Conservation (phyloP, 2,113 vertebrate species). For the Pachyramphus minor region DNA sequence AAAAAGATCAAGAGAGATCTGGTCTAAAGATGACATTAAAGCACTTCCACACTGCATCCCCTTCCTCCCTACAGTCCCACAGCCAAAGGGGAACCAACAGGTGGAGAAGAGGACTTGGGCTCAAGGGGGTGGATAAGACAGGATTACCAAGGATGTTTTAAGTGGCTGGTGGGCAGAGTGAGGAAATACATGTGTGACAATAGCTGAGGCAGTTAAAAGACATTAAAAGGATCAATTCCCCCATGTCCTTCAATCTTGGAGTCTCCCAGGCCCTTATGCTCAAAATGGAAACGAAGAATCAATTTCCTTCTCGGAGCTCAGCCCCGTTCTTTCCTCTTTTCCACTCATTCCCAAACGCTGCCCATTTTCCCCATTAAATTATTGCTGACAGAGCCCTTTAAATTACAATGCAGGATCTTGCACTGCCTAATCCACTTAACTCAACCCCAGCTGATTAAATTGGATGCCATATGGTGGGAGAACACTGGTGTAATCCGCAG, state of each 20-base stretch:
- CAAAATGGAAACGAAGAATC: background rate
- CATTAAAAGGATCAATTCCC: background rate
- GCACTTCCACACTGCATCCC: background rate
- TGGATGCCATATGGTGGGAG: conserved; percentile 67
- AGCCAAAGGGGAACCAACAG: background rate
- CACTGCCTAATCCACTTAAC: conserved; percentile 67
- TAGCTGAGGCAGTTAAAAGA: background rate
- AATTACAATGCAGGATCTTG: conserved; percentile 42
- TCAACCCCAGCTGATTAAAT: conserved; percentile 69
- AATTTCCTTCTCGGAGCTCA: background rate
- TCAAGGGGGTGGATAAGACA: background rate
- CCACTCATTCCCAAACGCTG: background rate
- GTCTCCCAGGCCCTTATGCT: background rate
- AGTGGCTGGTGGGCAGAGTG: background rate
- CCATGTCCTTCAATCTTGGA: background rate
- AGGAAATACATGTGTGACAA: background rate
- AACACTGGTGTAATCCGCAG: conserved; percentile 19
- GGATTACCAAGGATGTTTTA: background rate
- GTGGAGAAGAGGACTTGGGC: background rate
- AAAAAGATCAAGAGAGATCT: background rate
- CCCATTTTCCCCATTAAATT: conserved; percentile 38
- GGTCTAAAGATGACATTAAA: background rate
- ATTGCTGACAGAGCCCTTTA: conserved; percentile 62
- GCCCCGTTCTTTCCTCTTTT: background rate
- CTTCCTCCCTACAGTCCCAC: background rate